Evolutionary conservation across 1,140 invertebrate species (phyloP).

Genomic region (Magallana gigas): DNA sequence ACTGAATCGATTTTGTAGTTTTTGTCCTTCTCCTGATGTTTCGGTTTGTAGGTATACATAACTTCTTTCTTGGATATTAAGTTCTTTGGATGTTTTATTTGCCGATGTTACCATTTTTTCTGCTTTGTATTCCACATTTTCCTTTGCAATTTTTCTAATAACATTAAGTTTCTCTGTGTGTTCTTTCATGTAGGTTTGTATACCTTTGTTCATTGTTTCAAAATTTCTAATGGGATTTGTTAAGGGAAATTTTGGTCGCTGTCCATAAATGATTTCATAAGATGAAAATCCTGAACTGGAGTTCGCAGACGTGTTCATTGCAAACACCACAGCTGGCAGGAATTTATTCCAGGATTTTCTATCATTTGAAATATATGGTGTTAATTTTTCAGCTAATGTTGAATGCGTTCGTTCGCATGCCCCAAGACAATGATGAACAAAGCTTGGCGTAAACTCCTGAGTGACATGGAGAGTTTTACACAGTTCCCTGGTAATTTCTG

Average conservation of each 20-base stretch:
- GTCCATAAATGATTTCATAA: constrained; percentile 45
- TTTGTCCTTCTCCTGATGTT: neutral
- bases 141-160: too few species aligned
- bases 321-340: constrained; percentile 37
- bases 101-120: too few species aligned
- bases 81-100: too few species aligned
- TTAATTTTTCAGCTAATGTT: constrained; percentile 42
- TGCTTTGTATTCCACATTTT: too few species aligned
- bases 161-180: too few species aligned
- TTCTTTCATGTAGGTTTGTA: neutral
- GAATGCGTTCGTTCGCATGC: constrained; percentile 51
- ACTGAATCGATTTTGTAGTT: too few species aligned
- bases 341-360: constrained; percentile 41
- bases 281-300: constrained; percentile 43
- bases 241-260: constrained; percentile 49
- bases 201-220: neutral
- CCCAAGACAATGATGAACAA: constrained; percentile 54
- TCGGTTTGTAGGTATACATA: constrained; percentile 49
- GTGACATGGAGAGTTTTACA: constrained; percentile 41
- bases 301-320: constrained; percentile 38
- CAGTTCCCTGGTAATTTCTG: neutral
- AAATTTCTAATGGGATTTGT: neutral
- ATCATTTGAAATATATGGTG: constrained; percentile 44
- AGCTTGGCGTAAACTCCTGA: constrained; percentile 48
- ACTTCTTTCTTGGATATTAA: constrained; percentile 25